A percentile compares a stretch with the other conserved stretches of the same genome.
phyloP scores from a whole-genome alignment of 2,888 invertebrate genomes.

The Eremobia ochroleuca region DNA sequence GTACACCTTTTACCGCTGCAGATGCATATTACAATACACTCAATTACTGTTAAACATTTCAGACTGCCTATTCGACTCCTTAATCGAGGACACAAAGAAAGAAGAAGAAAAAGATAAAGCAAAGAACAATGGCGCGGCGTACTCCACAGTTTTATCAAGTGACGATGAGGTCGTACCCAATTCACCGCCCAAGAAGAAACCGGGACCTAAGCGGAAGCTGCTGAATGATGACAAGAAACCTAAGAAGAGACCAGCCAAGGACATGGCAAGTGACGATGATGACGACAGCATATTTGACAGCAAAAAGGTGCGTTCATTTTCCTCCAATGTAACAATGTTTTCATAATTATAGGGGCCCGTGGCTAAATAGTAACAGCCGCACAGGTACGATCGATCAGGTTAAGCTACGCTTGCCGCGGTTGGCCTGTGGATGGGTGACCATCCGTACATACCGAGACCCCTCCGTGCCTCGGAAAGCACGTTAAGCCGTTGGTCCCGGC shows the following conservation, averaged over 20 bases:
- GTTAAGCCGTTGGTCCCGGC: too few species aligned
- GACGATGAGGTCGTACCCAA: slow-evolving; percentile 74
- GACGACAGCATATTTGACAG: slow-evolving; percentile 89
- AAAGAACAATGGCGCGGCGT: slow-evolving; percentile 62
- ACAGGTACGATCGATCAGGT: too few species aligned
- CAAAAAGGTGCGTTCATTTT: slow-evolving; percentile 82
- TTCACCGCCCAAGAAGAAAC: slow-evolving; percentile 81
- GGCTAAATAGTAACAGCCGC: too few species aligned
- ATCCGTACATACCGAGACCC: too few species aligned
- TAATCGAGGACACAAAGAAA: slow-evolving; percentile 88
- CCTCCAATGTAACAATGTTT: too few species aligned
- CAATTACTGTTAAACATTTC: slow-evolving; percentile 53
- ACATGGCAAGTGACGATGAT: slow-evolving; percentile 81
- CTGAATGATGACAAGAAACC: slow-evolving; percentile 81
- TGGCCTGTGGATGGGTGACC: too few species aligned
- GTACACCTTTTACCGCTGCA: neutral
- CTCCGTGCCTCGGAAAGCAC: too few species aligned
- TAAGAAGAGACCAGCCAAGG: slow-evolving; percentile 85
- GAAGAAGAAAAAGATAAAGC: slow-evolving; percentile 72
- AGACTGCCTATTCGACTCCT: slow-evolving; percentile 89
- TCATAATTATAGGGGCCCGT: too few species aligned
- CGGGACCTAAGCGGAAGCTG: slow-evolving; percentile 81
- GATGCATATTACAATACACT: neutral
- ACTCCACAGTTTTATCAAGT: slow-evolving; percentile 74
- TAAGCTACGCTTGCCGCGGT: too few species aligned